Percentiles rank a stretch among this genome's conserved stretches.
phyloP scores from a whole-genome alignment of 2,113 vertebrate species.

The Melospiza georgiana region DNA sequence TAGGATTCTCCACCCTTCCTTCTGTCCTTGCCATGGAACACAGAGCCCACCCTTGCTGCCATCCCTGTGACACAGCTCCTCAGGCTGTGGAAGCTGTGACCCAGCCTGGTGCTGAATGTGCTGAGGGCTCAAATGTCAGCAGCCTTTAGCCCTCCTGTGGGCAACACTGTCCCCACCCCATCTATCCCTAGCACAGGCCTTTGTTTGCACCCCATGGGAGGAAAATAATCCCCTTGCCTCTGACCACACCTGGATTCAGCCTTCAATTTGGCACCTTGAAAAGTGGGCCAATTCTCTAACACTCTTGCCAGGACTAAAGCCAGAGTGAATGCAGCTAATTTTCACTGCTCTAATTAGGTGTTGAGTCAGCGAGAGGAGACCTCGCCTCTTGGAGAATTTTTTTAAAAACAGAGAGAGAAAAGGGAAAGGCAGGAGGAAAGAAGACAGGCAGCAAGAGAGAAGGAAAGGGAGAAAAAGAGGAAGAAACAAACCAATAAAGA shows the following conservation, averaged over 20 bases:
- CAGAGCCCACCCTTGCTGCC: neutral
- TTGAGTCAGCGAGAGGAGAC: slow-evolving; percentile 9
- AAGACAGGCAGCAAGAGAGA: neutral
- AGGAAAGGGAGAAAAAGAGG: neutral
- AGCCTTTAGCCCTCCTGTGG: slow-evolving; percentile 57
- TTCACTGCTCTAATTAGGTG: slow-evolving; percentile 57
- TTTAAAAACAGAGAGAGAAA: neutral
- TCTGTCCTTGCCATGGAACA: neutral
- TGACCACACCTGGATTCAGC: slow-evolving; percentile 67
- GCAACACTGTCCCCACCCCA: slow-evolving; percentile 34
- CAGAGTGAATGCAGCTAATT: slow-evolving; percentile 64
- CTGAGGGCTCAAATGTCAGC: slow-evolving; percentile 49
- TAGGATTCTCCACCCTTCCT: neutral
- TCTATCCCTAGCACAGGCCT: slow-evolving; percentile 37
- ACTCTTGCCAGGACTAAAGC: slow-evolving; percentile 46
- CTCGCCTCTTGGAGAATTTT: slow-evolving; percentile 9
- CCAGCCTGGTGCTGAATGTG: neutral
- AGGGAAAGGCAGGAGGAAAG: neutral
- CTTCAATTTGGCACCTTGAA: slow-evolving; percentile 69
- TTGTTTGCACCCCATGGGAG: slow-evolving; percentile 71
- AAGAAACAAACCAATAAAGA: neutral
- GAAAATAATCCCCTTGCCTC: slow-evolving; percentile 65
- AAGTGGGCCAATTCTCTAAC: slow-evolving; percentile 62
- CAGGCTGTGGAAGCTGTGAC: neutral
- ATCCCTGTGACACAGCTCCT: neutral